These are phyloP conservation scores for Tetragonula clypearis DNA, from an alignment of 1,140 invertebrate species.

Conservation along the genomic window DNA sequence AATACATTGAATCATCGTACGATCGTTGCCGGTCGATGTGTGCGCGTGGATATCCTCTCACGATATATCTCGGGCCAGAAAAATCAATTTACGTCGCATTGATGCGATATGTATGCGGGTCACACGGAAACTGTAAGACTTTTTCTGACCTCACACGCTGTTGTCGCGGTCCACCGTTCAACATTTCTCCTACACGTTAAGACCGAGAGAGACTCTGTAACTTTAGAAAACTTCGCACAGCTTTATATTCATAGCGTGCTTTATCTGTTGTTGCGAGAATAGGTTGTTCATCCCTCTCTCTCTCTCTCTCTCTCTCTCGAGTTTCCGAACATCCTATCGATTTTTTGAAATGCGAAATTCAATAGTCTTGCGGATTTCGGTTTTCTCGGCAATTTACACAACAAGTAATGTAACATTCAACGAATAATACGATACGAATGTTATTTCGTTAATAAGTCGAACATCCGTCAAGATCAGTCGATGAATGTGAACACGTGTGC, in stretches of 20 bases:
- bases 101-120: slow-evolving; percentile 54
- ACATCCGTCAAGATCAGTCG: slow-evolving; percentile 30
- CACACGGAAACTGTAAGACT: slow-evolving; percentile 62
- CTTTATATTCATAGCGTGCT: background rate
- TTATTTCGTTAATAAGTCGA: slow-evolving; percentile 14
- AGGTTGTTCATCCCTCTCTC: background rate
- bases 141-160: slow-evolving; percentile 59
- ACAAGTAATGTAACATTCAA: background rate
- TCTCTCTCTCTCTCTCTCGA: no score
- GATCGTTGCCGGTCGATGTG: background rate
- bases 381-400: background rate
- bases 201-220: background rate
- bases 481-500: slow-evolving; percentile 43
- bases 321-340: no score
- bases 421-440: background rate
- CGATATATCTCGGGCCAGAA: slow-evolving; percentile 29
- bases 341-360: background rate
- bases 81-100: slow-evolving; percentile 42
- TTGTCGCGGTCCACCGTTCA: slow-evolving; percentile 21
- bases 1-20: slow-evolving; percentile 14
- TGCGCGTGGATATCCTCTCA: background rate
- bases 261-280: background rate
- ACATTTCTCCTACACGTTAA: slow-evolving; percentile 52
- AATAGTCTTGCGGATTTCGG: fast-evolving
- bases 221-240: background rate